Base-by-base conservation (phyloP, 2,888 invertebrate species). In the Cetonia aurata region DNA sequence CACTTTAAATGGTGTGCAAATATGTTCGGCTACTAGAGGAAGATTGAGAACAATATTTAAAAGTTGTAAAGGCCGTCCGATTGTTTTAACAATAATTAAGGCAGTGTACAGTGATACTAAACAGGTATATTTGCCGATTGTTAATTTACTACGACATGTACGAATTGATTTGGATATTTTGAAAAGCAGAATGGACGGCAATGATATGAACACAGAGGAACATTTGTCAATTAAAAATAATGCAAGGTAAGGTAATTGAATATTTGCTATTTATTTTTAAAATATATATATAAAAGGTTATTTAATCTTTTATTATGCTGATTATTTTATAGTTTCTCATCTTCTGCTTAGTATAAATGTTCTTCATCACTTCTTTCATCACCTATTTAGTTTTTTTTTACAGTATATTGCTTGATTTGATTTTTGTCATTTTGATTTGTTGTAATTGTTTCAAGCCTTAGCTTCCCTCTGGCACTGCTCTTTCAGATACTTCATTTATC, bases 1-100 rank as follows among this genome's bases (percentile, higher is more conserved):
- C 77, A 89, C 89, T 76, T 83, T 91, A 76, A 90, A 89, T 80
- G 88, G 87, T n/a, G 84, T 85, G 67, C 82, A 83, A 10, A 84
- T 89, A 66, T 85, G 85, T 66, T 80, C 84, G 6, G 82, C 82
- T 50, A 84, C 83, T 17, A 86, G 86, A 75, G 87, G 88, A 4
- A 86, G 85, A 70, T 80, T 89, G 55, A 83, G 83, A 57, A 80
- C 84, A 50, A 85, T 89, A 48, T 83, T 89, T 81, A 86, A 82
- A 73, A 86, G 85, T 73, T 80, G 83, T 50, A 81, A 82, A 60
- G 84, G 85, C 17, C 80, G 83, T 75, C 89, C 89, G 0, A 80
- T 88, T 70, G 79, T 79, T 31, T 76, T 88, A 57, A 83, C 83
- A 70, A 83, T 89, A 68, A 83, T 88, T 17, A 91, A 90, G 85